These are phyloP conservation scores for Phyllopteryx taeniolatus DNA, from an alignment of 2,113 vertebrate genomes.

Conservation along the genomic window DNA sequence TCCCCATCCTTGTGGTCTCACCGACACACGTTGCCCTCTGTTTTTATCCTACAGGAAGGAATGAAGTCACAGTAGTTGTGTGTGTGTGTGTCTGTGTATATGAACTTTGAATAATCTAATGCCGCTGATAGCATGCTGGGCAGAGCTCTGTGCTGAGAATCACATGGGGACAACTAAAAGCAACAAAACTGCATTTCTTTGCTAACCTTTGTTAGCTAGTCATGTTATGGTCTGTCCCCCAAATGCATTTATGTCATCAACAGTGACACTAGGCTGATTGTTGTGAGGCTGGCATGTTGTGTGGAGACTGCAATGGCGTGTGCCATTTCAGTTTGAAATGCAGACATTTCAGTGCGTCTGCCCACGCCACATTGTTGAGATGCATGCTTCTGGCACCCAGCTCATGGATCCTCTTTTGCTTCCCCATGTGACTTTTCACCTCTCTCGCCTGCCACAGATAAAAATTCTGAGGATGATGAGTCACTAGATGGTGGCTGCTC, in stretches of 20 bases:
- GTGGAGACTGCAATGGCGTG: neutral
- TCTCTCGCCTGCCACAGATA: conserved; percentile 74
- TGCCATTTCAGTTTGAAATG: conserved; percentile 1
- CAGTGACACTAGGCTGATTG: conserved; percentile 23
- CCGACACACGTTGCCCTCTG: neutral
- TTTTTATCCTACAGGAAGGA: neutral
- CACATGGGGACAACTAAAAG: neutral
- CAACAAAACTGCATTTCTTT: neutral
- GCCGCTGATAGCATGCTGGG: conserved; percentile 44
- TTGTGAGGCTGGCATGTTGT: neutral
- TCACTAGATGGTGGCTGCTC: conserved; percentile 91
- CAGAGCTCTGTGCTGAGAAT: neutral
- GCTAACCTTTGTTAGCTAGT: neutral
- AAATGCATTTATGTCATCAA: neutral
- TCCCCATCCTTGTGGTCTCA: conserved; percentile 26
- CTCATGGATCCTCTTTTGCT: neutral
- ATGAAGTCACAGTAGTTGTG: conserved; percentile 18
- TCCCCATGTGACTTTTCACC: neutral
- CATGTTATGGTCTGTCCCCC: neutral
- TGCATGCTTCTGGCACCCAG: neutral
- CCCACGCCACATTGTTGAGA: neutral
- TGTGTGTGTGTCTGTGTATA: conserved; percentile 16
- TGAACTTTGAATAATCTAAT: conserved; percentile 58
- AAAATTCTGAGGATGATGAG: conserved; percentile 95
- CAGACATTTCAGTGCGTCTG: conserved; percentile 12